Conservation (phyloP, 1,140 invertebrate species). For the Chrysoperla carnea region DNA sequence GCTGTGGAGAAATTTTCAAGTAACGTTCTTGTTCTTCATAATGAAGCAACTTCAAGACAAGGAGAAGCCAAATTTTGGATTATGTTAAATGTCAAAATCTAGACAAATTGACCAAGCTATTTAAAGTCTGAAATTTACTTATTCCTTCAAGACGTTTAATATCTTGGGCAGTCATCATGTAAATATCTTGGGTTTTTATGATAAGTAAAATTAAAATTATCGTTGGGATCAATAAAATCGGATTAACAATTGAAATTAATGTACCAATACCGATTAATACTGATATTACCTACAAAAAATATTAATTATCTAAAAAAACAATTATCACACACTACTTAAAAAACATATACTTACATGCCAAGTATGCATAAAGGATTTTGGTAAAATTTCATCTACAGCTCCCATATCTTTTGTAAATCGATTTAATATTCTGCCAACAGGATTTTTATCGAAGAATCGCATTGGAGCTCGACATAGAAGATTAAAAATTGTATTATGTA, state of each 20-base stretch:
- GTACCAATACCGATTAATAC: constrained; percentile 8
- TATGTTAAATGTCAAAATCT: too few relatives aligned
- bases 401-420: constrained; percentile 54
- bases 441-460: constrained; percentile 57
- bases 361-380: constrained; percentile 56
- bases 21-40: too few relatives aligned
- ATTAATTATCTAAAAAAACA: too few relatives aligned
- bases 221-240: constrained; percentile 52
- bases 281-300: constrained; percentile 12
- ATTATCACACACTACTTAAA: background rate
- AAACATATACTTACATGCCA: constrained; percentile 27
- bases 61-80: too few relatives aligned
- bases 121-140: constrained; percentile 41
- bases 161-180: constrained; percentile 65
- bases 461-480: constrained; percentile 36
- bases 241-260: constrained; percentile 53
- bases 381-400: constrained; percentile 65
- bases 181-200: constrained; percentile 53
- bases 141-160: constrained; percentile 73
- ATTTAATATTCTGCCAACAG: constrained; percentile 47
- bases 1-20: too few relatives aligned
- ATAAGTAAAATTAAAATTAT: constrained; percentile 48
- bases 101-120: too few relatives aligned
- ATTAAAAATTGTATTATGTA: constrained; percentile 44
- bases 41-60: too few relatives aligned